Evolutionary conservation across 2,797 vertebrate species (phyloP).

Genomic region (Megalops cyprinoides): DNA sequence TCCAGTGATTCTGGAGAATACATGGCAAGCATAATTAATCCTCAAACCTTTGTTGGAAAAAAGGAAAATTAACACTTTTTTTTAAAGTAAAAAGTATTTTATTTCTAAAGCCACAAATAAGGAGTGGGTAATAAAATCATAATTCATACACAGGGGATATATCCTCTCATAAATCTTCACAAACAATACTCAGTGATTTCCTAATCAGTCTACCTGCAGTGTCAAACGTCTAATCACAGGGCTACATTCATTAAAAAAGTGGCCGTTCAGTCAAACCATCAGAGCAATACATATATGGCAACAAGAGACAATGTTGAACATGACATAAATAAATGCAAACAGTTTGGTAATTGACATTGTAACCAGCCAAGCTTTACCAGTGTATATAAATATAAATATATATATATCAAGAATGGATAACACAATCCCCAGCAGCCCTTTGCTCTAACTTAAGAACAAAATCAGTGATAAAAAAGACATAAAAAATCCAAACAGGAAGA

Average conservation of each 20-base stretch:
- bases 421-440: neutral
- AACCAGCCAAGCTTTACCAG: slow-evolving; percentile 72
- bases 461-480: neutral
- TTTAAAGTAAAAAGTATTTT: slow-evolving; percentile 7
- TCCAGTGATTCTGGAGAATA: neutral
- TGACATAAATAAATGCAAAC: slow-evolving; percentile 55
- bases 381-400: slow-evolving; percentile 62
- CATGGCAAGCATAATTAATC: neutral
- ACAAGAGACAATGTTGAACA: slow-evolving; percentile 28
- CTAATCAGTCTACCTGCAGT: neutral
- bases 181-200: neutral
- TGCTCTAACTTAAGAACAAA: neutral
- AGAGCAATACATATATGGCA: slow-evolving; percentile 47
- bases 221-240: neutral
- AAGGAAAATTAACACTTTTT: neutral
- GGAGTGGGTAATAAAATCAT: neutral
- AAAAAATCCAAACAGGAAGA: slow-evolving; percentile 3
- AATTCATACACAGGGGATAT: neutral
- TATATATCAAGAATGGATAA: slow-evolving; percentile 48
- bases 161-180: neutral
- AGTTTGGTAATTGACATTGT: slow-evolving; percentile 69
- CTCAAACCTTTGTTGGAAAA: neutral
- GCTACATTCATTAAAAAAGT: neutral
- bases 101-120: neutral
- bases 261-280: neutral